Evolutionary conservation across 2,113 vertebrate species (phyloP).

Genomic region (Ptilonorhynchus violaceus): DNA sequence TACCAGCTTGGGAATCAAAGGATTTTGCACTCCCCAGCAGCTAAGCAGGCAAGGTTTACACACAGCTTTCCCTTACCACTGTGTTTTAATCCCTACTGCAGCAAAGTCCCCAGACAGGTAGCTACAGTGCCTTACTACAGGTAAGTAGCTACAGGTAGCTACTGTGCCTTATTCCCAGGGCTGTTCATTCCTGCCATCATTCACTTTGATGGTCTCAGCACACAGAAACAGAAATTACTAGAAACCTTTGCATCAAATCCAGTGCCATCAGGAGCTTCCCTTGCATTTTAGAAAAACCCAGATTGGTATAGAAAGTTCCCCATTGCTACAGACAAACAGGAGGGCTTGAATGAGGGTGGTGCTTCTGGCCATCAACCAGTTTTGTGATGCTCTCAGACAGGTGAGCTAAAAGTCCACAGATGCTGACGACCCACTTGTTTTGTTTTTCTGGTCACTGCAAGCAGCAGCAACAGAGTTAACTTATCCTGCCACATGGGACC

Average conservation of each 20-base stretch:
- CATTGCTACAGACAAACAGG: rapidly evolving
- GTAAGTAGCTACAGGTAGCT: not conserved
- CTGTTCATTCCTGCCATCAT: not conserved
- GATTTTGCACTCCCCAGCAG: not conserved
- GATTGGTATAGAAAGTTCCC: not conserved
- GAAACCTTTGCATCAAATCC: not conserved
- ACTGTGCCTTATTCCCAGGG: not conserved
- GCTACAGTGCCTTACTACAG: not conserved
- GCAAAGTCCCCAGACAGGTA: not conserved
- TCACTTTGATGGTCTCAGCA: not conserved
- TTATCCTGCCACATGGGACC: rapidly evolving
- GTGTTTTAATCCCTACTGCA: not conserved
- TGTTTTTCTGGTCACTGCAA: not conserved
- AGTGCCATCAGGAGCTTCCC: not conserved
- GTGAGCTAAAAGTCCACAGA: not conserved
- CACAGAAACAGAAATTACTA: not conserved
- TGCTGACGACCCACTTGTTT: rapidly evolving
- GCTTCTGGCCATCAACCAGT: not conserved
- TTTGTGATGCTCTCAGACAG: not conserved
- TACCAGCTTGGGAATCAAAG: not conserved
- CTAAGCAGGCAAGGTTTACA: not conserved
- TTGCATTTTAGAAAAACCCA: not conserved
- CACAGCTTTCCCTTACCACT: not conserved
- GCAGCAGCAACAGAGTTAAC: rapidly evolving
- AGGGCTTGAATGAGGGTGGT: not conserved